Evolutionary conservation across 2,113 vertebrate genomes (phyloP), one percentile per base, ranked within the genome.

Genomic region (Oncorhynchus clarkii): DNA sequence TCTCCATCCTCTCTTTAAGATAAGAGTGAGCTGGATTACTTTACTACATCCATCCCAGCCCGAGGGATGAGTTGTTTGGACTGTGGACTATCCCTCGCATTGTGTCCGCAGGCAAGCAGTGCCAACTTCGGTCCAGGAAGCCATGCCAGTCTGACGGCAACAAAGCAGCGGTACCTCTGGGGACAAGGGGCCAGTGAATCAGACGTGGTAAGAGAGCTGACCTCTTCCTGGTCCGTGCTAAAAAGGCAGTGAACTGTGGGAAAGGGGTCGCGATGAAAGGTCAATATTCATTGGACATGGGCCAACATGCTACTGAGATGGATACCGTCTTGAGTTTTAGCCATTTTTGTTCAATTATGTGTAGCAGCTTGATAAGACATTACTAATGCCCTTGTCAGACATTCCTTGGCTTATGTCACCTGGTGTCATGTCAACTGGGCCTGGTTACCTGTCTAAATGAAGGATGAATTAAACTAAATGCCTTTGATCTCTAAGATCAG

Each of bases 211-310:
- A 22, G 71, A 71, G 79, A 62, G 78, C 77, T 64, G 81, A 80
- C n/a, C 74, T 80, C 75, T 67, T 79, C 54, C 62, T 74, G 73
- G 34, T 49, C 18, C 6, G 22, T 0, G 70, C 76, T 76, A n/a
- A 81, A 71, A 67, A 67, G 74, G 71, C 65, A 82, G 51, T 59
- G 78, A 82, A 72, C 80, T 81, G 60, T 73, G 57, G 59, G 67
- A 87, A 71, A 79, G 80, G 76, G 79, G 77, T 84, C 80, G 76
- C 1, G 51, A 51, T 34, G 79, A 80, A 89, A 71, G 78, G 88
- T 79, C 70, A 0, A 67, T 67, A 12, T 66, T 49, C 70, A 65
- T 67, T 78, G 34, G 34, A 39, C 34, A 9, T 39, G 34, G 34
- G 34, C 7, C 39, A 70, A 82, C 69, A 2, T 31, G 79, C 48